phyloP scores from a whole-genome alignment of 2,888 invertebrate genomes.

The Leptarthrus brevirostris region DNA sequence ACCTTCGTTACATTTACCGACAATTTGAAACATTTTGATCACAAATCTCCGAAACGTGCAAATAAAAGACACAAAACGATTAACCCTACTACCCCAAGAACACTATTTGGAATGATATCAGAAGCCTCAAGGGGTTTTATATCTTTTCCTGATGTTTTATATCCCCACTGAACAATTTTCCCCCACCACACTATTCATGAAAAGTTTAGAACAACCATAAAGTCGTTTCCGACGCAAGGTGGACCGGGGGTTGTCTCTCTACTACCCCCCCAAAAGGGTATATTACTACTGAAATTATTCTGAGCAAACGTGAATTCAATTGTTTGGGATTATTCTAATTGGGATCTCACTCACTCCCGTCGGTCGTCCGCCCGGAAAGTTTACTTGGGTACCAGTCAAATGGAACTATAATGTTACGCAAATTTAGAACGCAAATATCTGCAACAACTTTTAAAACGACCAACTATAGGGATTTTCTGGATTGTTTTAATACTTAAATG shows the following conservation, averaged over 20 bases:
- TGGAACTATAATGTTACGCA: too few relatives aligned
- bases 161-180: conserved; percentile 23
- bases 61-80: conserved; percentile 22
- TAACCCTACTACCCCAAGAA: conserved; percentile 1
- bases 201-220: conserved; percentile 35
- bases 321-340: conserved; percentile 42
- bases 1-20: background rate
- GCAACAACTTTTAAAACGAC: too few relatives aligned
- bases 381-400: too few relatives aligned
- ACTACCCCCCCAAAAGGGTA: conserved; percentile 12
- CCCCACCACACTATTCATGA: conserved; percentile 12
- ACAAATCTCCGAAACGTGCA: background rate
- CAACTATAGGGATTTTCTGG: too few relatives aligned
- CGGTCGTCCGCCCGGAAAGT: background rate
- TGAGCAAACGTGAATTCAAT: conserved; percentile 30
- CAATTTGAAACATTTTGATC: conserved; percentile 30
- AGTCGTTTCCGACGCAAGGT: too few relatives aligned
- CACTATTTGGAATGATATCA: background rate
- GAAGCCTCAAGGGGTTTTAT: conserved; percentile 27
- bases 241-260: background rate
- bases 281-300: conserved; percentile 16
- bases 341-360: background rate
- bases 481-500: too few relatives aligned
- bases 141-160: conserved; percentile 30
- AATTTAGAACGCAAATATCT: too few relatives aligned